A percentile compares a stretch with the other conserved stretches of the same genome.
Conservation (phyloP, 2,113 vertebrate species). For the Centropus unirufus region DNA sequence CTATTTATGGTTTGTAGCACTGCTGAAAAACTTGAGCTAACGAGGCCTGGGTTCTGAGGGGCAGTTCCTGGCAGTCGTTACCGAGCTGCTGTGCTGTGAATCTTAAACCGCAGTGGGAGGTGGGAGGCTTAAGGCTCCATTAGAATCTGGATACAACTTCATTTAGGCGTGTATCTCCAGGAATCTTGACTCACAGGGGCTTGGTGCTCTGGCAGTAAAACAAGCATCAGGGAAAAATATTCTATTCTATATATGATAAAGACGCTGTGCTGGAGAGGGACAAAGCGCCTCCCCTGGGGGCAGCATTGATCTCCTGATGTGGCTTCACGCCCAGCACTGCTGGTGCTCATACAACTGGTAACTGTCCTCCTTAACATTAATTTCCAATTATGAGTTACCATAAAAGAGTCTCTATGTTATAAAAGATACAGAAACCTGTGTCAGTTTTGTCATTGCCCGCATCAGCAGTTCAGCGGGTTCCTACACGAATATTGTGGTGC, state of each 20-base stretch:
- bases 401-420: neutral
- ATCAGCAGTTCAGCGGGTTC: neutral
- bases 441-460: neutral
- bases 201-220: neutral
- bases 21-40: neutral
- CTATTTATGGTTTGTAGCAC: constrained; percentile 16
- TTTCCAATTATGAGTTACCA: neutral
- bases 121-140: neutral
- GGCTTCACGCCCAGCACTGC: neutral
- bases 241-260: neutral
- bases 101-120: neutral
- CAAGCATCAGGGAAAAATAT: neutral
- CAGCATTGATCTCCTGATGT: neutral
- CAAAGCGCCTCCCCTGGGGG: neutral
- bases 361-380: neutral
- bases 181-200: neutral
- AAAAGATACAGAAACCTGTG: neutral
- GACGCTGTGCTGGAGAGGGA: neutral
- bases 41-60: neutral
- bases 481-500: neutral
- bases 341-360: neutral
- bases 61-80: neutral
- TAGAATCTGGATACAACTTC: neutral
- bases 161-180: neutral
- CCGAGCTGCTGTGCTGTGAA: neutral